phyloP scores from a whole-genome alignment of 1,140 invertebrate genomes.

The Leptinotarsa texana region DNA sequence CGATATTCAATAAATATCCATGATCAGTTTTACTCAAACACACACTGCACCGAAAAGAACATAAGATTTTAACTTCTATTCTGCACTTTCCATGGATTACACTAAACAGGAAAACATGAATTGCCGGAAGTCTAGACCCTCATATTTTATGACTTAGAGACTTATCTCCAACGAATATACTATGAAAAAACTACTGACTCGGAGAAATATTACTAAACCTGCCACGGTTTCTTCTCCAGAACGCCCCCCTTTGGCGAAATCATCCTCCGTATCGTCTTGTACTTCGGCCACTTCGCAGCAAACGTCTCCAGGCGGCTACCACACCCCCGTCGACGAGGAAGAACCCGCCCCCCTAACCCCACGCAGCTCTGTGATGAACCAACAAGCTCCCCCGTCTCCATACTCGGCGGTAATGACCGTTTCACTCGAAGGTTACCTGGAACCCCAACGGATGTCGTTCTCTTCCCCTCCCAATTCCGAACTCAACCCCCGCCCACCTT shows the following conservation, averaged over 20 bases:
- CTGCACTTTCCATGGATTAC: too few species aligned
- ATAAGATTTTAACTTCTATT: too few species aligned
- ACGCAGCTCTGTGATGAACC: conserved; percentile 56
- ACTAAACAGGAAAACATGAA: too few species aligned
- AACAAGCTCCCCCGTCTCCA: conserved; percentile 66
- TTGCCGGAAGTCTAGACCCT: too few species aligned
- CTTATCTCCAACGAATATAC: too few species aligned
- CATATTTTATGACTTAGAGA: too few species aligned
- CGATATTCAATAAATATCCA: too few species aligned
- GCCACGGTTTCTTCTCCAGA: conserved; percentile 9
- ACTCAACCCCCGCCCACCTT: conserved; percentile 66
- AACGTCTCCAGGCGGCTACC: conserved; percentile 63
- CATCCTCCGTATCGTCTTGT: conserved; percentile 66
- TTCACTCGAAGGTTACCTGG: conserved; percentile 83
- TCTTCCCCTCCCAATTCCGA: conserved; percentile 76
- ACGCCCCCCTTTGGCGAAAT: conserved; percentile 60
- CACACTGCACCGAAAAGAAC: too few species aligned
- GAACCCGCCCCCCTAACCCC: conserved; percentile 58
- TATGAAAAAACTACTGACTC: too few species aligned
- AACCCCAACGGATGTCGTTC: conserved; percentile 76
- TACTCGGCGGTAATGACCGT: conserved; percentile 82
- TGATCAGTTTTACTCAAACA: too few species aligned
- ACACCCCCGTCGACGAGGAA: conserved; percentile 63
- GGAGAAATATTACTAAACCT: too few species aligned
- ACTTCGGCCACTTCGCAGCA: conserved; percentile 58